Percentiles rank a stretch among this genome's conserved stretches.
phyloP scores from a whole-genome alignment of 2,797 vertebrate species.

The Orientallactaga sibirica region DNA sequence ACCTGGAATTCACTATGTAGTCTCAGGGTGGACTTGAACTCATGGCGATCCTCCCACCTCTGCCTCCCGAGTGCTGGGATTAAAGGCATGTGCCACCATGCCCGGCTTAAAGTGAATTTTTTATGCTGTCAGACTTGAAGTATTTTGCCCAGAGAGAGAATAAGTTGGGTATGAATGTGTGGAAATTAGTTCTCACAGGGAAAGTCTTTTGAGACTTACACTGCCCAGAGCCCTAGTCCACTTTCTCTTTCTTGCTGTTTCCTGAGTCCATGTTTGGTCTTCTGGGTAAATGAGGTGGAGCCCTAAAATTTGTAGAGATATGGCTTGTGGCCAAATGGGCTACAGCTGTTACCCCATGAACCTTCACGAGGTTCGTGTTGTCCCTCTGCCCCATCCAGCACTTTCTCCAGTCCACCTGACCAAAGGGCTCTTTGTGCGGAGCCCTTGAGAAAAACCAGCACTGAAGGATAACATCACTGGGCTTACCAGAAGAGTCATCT shows the following conservation, averaged over 20 bases:
- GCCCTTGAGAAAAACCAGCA: background rate
- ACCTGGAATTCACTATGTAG: no score
- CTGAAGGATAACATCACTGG: background rate
- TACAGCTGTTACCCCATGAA: background rate
- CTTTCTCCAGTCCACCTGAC: background rate
- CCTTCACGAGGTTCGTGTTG: background rate
- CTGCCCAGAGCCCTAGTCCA: background rate
- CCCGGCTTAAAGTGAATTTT: background rate
- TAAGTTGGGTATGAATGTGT: background rate
- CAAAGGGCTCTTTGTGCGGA: background rate
- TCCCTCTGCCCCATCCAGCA: background rate
- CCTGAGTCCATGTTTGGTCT: background rate
- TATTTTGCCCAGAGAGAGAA: conserved; percentile 42
- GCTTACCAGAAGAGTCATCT: background rate
- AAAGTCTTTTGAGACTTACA: background rate
- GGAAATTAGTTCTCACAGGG: background rate
- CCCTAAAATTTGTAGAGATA: background rate
- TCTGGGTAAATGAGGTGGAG: conserved; percentile 7
- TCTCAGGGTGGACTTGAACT: no score
- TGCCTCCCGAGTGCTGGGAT: no score
- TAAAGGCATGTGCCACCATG: no score
- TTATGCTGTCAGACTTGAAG: background rate
- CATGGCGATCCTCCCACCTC: no score
- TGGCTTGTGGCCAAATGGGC: background rate
- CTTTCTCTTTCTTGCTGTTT: background rate